Evolutionary conservation across 2,113 vertebrate genomes (phyloP), one percentile per base, ranked within the genome.

Genomic region (Cardinalis cardinalis): DNA sequence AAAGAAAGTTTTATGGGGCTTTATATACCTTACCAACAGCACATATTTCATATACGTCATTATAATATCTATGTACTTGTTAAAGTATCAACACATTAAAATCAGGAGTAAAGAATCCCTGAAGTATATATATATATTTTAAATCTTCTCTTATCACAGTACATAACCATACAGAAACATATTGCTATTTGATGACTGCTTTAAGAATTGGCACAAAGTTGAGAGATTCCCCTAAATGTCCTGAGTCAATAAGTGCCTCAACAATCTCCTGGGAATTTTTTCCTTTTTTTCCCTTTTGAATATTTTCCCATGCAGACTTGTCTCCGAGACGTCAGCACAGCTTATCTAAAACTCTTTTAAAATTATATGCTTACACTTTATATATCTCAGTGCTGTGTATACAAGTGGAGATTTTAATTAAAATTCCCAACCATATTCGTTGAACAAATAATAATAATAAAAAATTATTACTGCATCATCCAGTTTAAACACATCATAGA

Each of bases 201-300:
- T 80, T 19, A 81, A 86, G 79, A 82, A 55, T 2, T 58, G 65
- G 65, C 61, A 64, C 71, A 36, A 93, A 93, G 32, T 46, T 84
- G 76, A 78, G 43, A 85, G 51, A 91, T 58, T 87, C 29, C 77
- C 73, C 79, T 94, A 84, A 90, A 88, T 51, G 77, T 84, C 28
- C 43, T 73, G 58, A 87, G 61, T 87, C 90, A 88, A 81, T 25
- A 72, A 94, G 38, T 14, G 61, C 32, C 73, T 78, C 48, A 86
- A 71, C 18, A 81, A 51, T 51, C 76, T 78, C 83, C 29, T 53
- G 61, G 73, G 83, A 93, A 87, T 81, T 69, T 82, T 46, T 10
- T 61, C 53, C 55, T 55, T 89, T 75, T 89, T 89, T 89, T 80
- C 46, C 19, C 25, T 78, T 64, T 56, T 53, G 60, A 86, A 78